Evolutionary conservation across 2,888 invertebrate species (phyloP), one percentile per base, ranked within the genome.

Genomic region (Drosophila subquinaria): DNA sequence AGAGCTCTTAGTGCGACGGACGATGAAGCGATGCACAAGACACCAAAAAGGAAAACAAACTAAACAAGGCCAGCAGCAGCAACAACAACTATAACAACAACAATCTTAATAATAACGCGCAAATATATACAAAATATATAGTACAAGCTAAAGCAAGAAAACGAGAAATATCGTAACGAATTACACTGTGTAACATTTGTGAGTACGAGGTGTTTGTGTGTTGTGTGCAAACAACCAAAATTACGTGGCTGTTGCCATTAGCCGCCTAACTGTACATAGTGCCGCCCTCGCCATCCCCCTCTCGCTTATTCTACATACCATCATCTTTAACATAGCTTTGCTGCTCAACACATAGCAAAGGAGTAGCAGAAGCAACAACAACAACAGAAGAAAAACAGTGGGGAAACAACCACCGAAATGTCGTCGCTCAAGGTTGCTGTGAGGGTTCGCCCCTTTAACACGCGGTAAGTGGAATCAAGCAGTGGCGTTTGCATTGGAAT

Each of bases 401-500:
- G 45, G 51, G 35, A 42, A 69, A 59, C 72, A 72, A 85, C 83
- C 76, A 76, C 78, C 74, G 75, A 83, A 78, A 97, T 97, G 97
- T 97, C 97, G 92, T 97, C 97, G 89, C 96, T 98, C 91, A 97
- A 97, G 95, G 97, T 97, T 92, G 97, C 97, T 91, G 97, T 97
- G 88, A 95, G 97, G 94, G 97, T 97, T 93, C 95, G 97, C 92
- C 97, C 97, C 93, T 97, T 97, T 94, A 97, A 97, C 94, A 95
- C 96, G 94, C 96, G 97, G 97, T 97, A 92, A 91, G 93, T 69
- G 47, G 33, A 40, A 38, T 40, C 53, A 30, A 13, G 23, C 4
- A 42, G 23, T 60, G 59, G 9, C 17, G 43, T 67, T 57, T n/a
- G 43, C 30, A 69, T 62, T 20, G 6, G 33, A 38, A 40, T 67